These are phyloP conservation scores for Odontophorus gujanensis DNA, from an alignment of 2,113 vertebrate genomes.

Conservation along the genomic window DNA sequence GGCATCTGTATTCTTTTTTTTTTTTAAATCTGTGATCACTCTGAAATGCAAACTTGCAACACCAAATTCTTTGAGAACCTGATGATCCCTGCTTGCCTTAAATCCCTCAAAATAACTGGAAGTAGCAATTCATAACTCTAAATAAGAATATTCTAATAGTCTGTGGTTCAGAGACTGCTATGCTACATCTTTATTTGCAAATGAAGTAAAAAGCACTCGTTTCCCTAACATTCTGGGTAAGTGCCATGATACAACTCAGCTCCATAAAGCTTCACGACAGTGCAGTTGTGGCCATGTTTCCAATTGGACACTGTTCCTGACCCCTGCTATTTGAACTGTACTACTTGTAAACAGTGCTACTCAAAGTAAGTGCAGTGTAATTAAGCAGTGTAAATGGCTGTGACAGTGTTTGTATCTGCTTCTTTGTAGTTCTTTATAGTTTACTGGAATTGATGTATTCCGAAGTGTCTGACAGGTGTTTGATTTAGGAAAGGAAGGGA, in stretches of 20 bases:
- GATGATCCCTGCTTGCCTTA: neutral
- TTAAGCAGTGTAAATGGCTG: neutral
- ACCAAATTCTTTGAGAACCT: neutral
- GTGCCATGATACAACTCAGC: neutral
- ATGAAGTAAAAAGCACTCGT: neutral
- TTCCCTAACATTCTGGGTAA: neutral
- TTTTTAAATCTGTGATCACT: neutral
- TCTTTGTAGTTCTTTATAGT: neutral
- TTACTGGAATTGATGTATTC: accelerated
- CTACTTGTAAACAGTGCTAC: neutral
- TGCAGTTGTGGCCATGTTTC: accelerated
- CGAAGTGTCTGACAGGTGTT: neutral
- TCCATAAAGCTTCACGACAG: too few relatives aligned
- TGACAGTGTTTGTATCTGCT: neutral
- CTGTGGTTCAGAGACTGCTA: accelerated
- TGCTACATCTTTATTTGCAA: neutral
- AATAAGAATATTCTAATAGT: neutral
- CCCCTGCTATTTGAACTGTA: neutral
- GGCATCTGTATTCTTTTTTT: neutral
- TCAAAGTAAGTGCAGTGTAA: accelerated
- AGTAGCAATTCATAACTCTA: neutral
- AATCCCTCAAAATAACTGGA: neutral
- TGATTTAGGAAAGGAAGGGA: neutral
- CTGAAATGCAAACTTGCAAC: neutral
- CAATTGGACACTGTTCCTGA: neutral